Conservation (phyloP, 2,888 invertebrate genomes). For the Rapana venosa region DNA sequence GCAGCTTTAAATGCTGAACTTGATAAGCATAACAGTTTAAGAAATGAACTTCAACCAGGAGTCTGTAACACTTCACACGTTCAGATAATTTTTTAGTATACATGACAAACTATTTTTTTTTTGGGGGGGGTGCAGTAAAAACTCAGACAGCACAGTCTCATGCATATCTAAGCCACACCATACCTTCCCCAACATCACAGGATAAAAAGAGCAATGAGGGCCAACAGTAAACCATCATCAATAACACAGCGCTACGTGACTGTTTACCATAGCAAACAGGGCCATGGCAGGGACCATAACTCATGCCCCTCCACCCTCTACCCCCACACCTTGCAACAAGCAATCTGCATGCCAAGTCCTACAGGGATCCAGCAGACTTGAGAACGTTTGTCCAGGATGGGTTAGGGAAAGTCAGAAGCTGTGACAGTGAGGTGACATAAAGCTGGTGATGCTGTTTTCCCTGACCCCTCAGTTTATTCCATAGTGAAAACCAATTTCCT, state of each 20-base stretch:
- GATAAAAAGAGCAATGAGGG: no score
- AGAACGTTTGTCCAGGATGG: not conserved
- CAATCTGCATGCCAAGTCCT: not conserved
- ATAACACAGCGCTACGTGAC: not conserved
- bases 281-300: not conserved
- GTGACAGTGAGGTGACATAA: not conserved
- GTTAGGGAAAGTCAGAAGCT: not conserved
- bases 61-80: no score
- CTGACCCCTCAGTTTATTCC: not conserved
- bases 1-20: no score
- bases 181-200: no score
- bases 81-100: no score
- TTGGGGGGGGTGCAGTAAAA: no score
- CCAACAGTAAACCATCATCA: not conserved
- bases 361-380: not conserved
- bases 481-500: slow-evolving; percentile 1
- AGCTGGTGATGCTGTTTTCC: not conserved
- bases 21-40: no score
- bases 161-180: no score
- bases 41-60: no score
- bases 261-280: not conserved
- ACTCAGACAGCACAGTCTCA: no score
- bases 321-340: not conserved
- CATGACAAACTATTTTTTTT: no score
- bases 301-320: not conserved